These are phyloP conservation scores for Meliscaeva auricollis DNA, from an alignment of 2,888 invertebrate species.

Conservation along the genomic window DNA sequence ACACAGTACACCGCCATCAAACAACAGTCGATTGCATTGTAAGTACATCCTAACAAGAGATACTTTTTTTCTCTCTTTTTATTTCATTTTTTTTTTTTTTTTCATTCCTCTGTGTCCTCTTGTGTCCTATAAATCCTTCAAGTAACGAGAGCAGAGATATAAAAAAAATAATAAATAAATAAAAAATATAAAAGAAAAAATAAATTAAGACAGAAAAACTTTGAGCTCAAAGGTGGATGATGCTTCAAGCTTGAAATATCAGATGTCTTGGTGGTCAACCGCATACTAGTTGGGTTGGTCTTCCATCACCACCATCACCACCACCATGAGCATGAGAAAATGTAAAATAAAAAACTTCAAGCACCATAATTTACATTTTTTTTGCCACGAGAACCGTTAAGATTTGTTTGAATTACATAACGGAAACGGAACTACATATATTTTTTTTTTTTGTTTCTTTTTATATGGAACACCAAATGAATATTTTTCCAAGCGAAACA, in stretches of 20 bases:
- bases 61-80: conserved; percentile 26
- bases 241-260: conserved; percentile 67
- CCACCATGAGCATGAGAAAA: conserved; percentile 37
- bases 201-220: conserved; percentile 51
- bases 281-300: conserved; percentile 3
- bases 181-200: conserved; percentile 3
- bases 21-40: conserved; percentile 87
- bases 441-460: background rate
- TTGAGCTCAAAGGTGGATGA: conserved; percentile 61
- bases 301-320: background rate
- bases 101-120: conserved; percentile 36
- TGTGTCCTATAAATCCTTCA: conserved; percentile 63
- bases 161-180: conserved; percentile 20
- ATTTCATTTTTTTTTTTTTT: conserved; percentile 25
- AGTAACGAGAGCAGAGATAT: conserved; percentile 62
- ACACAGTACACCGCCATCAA: conserved; percentile 85
- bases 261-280: conserved; percentile 58
- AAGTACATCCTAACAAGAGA: conserved; percentile 82
- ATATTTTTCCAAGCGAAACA: conserved; percentile 67
- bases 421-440: conserved; percentile 23
- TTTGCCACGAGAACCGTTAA: conserved; percentile 30
- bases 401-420: conserved; percentile 60
- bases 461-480: conserved; percentile 57
- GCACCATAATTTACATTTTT: conserved; percentile 55
- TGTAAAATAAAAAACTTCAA: conserved; percentile 19